A percentile compares a stretch with the other conserved stretches of the same genome.
These are phyloP conservation scores for Eurystomus gularis DNA, from an alignment of 2,113 vertebrate species.

Conservation along the genomic window DNA sequence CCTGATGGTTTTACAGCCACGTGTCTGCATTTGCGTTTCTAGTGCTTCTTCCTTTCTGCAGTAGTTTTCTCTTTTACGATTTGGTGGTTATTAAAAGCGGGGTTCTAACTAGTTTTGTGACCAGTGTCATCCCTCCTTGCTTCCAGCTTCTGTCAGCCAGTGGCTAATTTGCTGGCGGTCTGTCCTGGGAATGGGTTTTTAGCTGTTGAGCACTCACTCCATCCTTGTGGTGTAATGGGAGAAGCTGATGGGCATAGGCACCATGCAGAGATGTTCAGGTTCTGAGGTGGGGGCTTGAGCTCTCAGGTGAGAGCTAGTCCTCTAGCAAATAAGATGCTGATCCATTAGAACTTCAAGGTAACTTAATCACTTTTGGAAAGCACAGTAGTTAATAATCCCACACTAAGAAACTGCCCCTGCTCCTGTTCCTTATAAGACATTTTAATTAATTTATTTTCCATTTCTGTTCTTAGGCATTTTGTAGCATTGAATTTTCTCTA, in stretches of 20 bases:
- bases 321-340: background rate
- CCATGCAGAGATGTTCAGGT: background rate
- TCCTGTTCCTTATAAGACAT: background rate
- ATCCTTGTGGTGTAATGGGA: background rate
- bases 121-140: background rate
- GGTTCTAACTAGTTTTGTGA: background rate
- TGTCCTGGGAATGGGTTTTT: background rate
- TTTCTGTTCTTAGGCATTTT: background rate
- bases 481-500: constrained; percentile 1
- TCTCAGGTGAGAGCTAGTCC: background rate
- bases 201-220: rapidly evolving
- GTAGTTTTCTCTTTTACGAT: background rate
- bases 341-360: constrained; percentile 11
- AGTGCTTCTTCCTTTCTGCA: background rate
- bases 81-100: background rate
- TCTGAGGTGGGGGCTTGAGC: background rate
- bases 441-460: background rate
- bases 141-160: background rate
- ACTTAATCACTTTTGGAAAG: constrained; percentile 25
- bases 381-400: background rate
- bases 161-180: background rate
- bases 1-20: background rate
- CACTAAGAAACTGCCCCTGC: background rate
- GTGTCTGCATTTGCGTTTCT: background rate
- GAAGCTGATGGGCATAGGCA: rapidly evolving